A percentile compares a stretch with the other conserved stretches of the same genome.
These are phyloP conservation scores for Amblyopsis rosae DNA, from an alignment of 2,113 vertebrate genomes.

Conservation along the genomic window DNA sequence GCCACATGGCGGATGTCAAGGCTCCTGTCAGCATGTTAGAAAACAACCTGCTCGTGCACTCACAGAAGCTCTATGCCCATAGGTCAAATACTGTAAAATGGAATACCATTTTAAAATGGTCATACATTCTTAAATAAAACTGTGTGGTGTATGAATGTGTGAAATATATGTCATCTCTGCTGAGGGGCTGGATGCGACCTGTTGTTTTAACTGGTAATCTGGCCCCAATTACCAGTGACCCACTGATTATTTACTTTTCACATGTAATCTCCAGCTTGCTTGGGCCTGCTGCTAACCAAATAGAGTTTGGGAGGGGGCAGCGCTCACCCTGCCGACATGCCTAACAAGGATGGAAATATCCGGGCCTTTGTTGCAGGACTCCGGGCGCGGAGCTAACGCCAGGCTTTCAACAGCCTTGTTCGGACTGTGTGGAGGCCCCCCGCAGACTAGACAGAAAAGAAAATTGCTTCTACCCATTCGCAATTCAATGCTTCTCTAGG, in stretches of 20 bases:
- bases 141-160: conserved; percentile 7
- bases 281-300: conserved; percentile 60
- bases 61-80: no score
- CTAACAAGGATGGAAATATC: conserved; percentile 55
- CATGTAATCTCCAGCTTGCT: conserved; percentile 63
- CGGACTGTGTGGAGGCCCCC: conserved; percentile 35
- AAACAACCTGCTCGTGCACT: no score
- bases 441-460: conserved; percentile 44
- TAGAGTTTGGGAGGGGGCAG: conserved; percentile 33
- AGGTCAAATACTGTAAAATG: no score
- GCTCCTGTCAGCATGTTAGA: no score
- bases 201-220: conserved; percentile 63
- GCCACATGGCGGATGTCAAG: no score
- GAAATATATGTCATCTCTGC: conserved; percentile 10
- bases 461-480: not conserved
- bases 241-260: conserved; percentile 59
- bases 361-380: conserved; percentile 51
- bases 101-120: no score
- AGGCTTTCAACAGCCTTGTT: conserved; percentile 36
- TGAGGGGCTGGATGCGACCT: conserved; percentile 21
- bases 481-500: no score
- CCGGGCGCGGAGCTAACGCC: conserved; percentile 47
- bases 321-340: conserved; percentile 26
- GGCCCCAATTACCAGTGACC: conserved; percentile 42
- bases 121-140: no score